Evolutionary conservation across 1,140 invertebrate species (phyloP).

Genomic region (Mercenaria mercenaria): DNA sequence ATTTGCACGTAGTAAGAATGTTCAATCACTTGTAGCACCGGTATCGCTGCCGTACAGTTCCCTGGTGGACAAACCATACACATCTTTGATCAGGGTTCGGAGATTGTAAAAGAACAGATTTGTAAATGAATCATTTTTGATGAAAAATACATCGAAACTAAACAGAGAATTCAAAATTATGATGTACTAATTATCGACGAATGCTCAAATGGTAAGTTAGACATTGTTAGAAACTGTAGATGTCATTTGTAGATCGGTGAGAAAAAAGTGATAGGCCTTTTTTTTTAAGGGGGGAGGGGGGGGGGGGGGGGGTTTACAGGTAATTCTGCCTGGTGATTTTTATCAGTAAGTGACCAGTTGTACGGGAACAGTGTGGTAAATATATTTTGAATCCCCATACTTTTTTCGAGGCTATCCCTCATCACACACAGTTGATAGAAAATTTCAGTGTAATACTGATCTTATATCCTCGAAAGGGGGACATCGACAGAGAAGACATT

Average conservation of each 20-base stretch:
- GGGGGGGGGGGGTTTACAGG: background rate
- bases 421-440: too few relatives aligned
- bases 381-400: too few relatives aligned
- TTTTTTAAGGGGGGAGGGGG: too few relatives aligned
- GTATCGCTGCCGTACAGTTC: background rate
- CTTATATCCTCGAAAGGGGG: too few relatives aligned
- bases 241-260: background rate
- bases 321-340: background rate
- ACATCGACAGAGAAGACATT: background rate
- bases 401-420: too few relatives aligned
- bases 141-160: background rate
- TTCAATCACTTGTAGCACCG: background rate
- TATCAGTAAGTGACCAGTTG: background rate
- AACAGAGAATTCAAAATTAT: too few relatives aligned
- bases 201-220: background rate
- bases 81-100: background rate
- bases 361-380: too few relatives aligned
- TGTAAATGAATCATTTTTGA: background rate
- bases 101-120: background rate
- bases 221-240: background rate
- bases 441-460: background rate
- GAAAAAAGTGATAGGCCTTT: background rate
- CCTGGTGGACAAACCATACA: background rate
- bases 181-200: background rate
- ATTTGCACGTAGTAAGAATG: background rate